Conservation (phyloP, 2,113 vertebrate species). For the Rattus rattus region DNA sequence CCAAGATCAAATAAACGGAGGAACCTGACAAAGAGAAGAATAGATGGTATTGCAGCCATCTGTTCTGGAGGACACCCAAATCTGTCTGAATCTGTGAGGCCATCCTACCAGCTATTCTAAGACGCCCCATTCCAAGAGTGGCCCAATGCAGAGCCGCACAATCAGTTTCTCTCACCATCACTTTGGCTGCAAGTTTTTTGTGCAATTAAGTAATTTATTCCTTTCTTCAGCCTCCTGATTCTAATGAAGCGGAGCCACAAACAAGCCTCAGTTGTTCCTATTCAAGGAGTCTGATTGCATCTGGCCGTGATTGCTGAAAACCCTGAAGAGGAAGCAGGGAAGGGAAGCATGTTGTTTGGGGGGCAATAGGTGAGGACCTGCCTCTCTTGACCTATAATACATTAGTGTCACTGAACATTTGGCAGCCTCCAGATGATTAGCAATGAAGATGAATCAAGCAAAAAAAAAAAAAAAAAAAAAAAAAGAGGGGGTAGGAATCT, state of each 20-base stretch:
- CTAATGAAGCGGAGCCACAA: slow-evolving; percentile 99
- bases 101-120: slow-evolving; percentile 99
- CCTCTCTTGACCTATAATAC: slow-evolving; percentile 98
- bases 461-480: slow-evolving; percentile 81
- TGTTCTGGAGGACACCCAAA: slow-evolving; percentile 99
- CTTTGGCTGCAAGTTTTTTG: slow-evolving; percentile 97
- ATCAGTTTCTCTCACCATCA: slow-evolving; percentile 92
- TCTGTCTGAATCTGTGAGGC: slow-evolving; percentile 92
- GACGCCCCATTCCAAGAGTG: slow-evolving; percentile 98
- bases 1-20: slow-evolving; percentile 95
- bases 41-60: slow-evolving; percentile 98
- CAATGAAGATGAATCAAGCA: slow-evolving; percentile 94
- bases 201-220: slow-evolving; percentile 99
- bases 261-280: slow-evolving; percentile 99
- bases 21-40: slow-evolving; percentile 99
- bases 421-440: slow-evolving; percentile 93
- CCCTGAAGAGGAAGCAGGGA: slow-evolving; percentile 95
- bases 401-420: slow-evolving; percentile 97
- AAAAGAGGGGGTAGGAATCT: slow-evolving; percentile 88
- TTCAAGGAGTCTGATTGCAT: slow-evolving; percentile 99
- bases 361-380: slow-evolving; percentile 96
- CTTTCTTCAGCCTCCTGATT: slow-evolving; percentile 99
- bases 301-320: slow-evolving; percentile 99
- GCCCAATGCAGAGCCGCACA: slow-evolving; percentile 94
- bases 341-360: slow-evolving; percentile 97